Conservation (phyloP, 1,140 invertebrate species). For the Pantala flavescens region DNA sequence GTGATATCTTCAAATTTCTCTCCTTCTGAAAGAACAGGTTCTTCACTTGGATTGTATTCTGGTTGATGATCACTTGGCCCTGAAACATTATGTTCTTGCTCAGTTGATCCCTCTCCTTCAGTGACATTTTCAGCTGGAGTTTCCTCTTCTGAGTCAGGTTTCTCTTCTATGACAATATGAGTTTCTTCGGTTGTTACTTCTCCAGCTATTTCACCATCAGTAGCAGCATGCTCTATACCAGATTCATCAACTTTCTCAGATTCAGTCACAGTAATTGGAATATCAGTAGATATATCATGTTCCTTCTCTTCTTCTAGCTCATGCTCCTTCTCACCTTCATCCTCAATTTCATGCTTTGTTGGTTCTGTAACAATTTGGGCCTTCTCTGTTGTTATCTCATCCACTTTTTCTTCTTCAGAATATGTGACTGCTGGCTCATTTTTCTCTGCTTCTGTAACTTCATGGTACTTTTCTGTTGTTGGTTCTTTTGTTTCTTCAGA, state of each 20-base stretch:
- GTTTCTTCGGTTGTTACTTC: not conserved
- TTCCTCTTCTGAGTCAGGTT: slow-evolving; percentile 18
- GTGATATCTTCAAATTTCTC: slow-evolving; percentile 14
- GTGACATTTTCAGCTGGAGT: slow-evolving; percentile 20
- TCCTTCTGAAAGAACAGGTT: slow-evolving; percentile 19
- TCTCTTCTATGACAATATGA: no score
- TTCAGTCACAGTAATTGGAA: no score
- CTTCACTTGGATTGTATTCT: not conserved
- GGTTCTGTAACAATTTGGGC: slow-evolving; percentile 17
- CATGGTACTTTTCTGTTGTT: not conserved
- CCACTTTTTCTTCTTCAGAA: not conserved
- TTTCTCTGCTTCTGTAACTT: slow-evolving; percentile 16
- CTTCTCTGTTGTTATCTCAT: slow-evolving; percentile 13
- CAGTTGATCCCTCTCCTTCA: slow-evolving; percentile 18
- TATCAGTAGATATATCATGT: no score
- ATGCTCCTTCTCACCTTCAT: not conserved
- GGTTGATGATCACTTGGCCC: no score
- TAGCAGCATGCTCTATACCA: not conserved
- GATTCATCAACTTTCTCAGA: no score
- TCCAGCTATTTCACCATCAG: slow-evolving; percentile 20
- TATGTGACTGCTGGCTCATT: slow-evolving; percentile 8
- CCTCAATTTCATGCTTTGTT: slow-evolving; percentile 5
- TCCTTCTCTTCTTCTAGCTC: not conserved
- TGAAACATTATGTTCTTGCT: slow-evolving; percentile 19
- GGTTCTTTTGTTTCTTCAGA: not conserved